Evolutionary conservation across 2,888 invertebrate genomes (phyloP).

Genomic region (Mimachlamys varia): DNA sequence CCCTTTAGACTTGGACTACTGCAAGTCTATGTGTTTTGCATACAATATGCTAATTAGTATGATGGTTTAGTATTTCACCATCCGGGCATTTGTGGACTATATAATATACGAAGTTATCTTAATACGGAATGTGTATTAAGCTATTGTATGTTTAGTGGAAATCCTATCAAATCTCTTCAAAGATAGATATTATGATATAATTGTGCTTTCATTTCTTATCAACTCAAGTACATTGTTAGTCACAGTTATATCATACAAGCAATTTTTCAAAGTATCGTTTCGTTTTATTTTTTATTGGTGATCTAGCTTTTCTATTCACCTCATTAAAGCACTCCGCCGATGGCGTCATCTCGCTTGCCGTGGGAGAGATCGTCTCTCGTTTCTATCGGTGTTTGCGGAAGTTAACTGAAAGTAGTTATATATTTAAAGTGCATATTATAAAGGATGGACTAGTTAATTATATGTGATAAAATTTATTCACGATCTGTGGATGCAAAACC

Average conservation of each 20-base stretch:
- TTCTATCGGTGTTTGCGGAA: constrained; percentile 45
- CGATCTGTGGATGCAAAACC: constrained; percentile 23
- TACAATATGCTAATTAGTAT: constrained; percentile 19
- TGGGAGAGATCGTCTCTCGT: constrained; percentile 34
- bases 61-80: not conserved
- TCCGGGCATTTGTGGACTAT: not conserved
- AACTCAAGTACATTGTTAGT: not conserved
- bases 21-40: constrained; percentile 20
- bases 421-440: constrained; percentile 42
- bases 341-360: constrained; percentile 36
- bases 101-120: not conserved
- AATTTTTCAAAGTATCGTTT: not conserved
- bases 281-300: not conserved
- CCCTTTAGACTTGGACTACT: not conserved
- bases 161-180: not conserved
- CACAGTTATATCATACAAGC: not conserved
- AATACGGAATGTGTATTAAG: not conserved
- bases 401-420: constrained; percentile 49
- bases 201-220: not conserved
- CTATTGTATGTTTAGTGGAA: not conserved
- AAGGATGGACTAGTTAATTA: not conserved
- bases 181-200: not conserved
- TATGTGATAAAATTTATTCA: constrained; percentile 21
- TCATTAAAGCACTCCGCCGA: constrained; percentile 34
- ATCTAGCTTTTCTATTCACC: not conserved